phyloP scores from a whole-genome alignment of 2,888 invertebrate genomes.

The Eupsilia transversa region DNA sequence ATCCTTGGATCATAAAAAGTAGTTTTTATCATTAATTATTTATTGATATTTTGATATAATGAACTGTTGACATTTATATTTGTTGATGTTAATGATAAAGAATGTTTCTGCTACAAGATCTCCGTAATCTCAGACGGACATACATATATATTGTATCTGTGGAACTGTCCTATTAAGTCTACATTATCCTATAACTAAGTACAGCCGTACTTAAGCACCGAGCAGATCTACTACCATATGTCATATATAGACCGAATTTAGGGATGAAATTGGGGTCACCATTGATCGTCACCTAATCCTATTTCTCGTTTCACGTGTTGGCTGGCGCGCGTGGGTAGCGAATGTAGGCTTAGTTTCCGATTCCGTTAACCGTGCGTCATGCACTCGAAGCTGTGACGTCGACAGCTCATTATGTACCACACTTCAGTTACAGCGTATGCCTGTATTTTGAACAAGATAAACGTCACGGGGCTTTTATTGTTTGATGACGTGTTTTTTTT shows the following conservation, averaged over 20 bases:
- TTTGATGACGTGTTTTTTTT: constrained; percentile 13
- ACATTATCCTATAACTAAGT: background rate
- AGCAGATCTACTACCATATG: constrained; percentile 27
- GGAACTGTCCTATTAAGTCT: background rate
- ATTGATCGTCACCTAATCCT: constrained; percentile 75
- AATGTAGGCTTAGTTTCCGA: constrained; percentile 78
- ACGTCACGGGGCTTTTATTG: constrained; percentile 38
- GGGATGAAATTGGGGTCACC: constrained; percentile 53
- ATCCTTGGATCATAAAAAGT: background rate
- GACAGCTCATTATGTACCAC: constrained; percentile 66
- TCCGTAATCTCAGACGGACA: background rate
- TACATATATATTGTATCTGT: background rate
- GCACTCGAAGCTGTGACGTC: constrained; percentile 75
- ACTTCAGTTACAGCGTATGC: constrained; percentile 59
- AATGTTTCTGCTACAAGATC: background rate
- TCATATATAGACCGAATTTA: constrained; percentile 33
- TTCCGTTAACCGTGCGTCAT: constrained; percentile 81
- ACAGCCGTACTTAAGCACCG: background rate
- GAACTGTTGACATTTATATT: constrained; percentile 3
- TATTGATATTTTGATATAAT: constrained; percentile 7
- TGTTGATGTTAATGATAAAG: background rate
- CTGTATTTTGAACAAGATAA: constrained; percentile 53
- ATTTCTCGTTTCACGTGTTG: constrained; percentile 72
- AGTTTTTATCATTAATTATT: constrained; percentile 7
- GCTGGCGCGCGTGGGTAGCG: constrained; percentile 75